Evolutionary conservation across 92 coral and sea anemone genomes (phyloP), one percentile per base, ranked within the genome.

Genomic region (Nematostella vectensis): DNA sequence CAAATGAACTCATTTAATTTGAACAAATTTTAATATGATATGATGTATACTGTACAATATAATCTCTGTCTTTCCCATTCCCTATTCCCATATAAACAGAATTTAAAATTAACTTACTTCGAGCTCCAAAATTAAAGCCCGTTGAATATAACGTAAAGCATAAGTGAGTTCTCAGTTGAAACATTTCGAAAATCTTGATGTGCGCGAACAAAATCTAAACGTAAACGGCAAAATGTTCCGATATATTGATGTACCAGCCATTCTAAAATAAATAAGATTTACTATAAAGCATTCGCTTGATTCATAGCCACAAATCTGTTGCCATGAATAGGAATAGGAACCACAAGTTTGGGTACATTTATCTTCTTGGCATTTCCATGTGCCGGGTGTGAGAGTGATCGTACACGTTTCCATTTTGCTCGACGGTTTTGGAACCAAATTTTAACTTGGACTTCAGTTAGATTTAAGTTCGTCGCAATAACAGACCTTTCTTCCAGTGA

Each of bases 361-460:
- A 79, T 53, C 68, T 85, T 85, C 26, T 88, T 74, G 8, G 40
- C 6, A 66, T 70, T 77, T 26, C 89, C 94, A 72, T 87, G 85
- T 15, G 77, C 80, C 36, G 69, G 71, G 27, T 94, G 88, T 1
- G 93, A 91, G 16, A 83, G 58, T 2, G 98, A 71, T 12, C 98
- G 79, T 17, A 91, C 96, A n/a, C 98, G 83, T 42, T 91, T 91
- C 98, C 98, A 91, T 54, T 91, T 91, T n/a, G 98, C 98, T 10
- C 98, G 81, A 31, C 98, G 81, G 53, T 91, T 91, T 74, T 91
- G 98, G 62, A 91, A 91, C 98, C 98, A 91, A 50, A 91, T 91
- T 75, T 91, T 91, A 37, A 91, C 98, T 75, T 91, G 98, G 19
- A 86, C 94, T 54, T 91, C 98, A 11, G 91, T 77, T 10, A 91